Percentiles rank a stretch among this genome's conserved stretches.
phyloP scores from a whole-genome alignment of 2,797 vertebrate species.

The Rhabdomys pumilio region DNA sequence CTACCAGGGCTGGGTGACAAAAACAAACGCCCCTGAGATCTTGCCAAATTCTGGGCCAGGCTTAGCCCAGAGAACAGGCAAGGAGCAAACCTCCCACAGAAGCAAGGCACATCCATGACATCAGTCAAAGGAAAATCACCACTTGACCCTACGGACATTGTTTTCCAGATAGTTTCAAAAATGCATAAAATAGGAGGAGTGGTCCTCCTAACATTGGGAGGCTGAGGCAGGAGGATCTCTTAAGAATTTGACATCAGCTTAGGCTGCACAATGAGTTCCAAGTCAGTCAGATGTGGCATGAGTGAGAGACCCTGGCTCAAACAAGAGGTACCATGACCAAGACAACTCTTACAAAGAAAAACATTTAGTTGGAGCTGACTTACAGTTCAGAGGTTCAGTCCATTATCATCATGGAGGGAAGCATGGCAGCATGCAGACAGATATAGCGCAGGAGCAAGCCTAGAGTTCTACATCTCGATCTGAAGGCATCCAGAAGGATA shows the following conservation, averaged over 20 bases:
- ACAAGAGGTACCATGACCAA: not conserved
- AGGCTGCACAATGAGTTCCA: not conserved
- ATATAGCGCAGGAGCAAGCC: not conserved
- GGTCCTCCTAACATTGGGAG: not conserved
- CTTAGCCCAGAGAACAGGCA: slow-evolving; percentile 73
- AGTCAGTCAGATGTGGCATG: not conserved
- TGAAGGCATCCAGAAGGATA: not conserved
- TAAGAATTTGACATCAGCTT: not conserved
- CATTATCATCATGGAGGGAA: not conserved
- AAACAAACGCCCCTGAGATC: slow-evolving; percentile 76
- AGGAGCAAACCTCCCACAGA: slow-evolving; percentile 12
- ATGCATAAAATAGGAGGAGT: not conserved
- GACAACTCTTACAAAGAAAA: not conserved
- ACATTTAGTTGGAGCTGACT: not conserved
- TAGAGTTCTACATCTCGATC: not conserved
- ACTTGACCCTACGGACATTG: not conserved
- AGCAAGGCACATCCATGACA: not conserved
- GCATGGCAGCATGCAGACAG: not conserved
- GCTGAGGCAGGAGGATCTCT: slow-evolving; percentile 35
- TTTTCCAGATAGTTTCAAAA: slow-evolving; percentile 9
- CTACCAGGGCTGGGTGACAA: slow-evolving; percentile 81
- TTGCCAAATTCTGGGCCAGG: slow-evolving; percentile 79
- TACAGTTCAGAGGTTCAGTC: not conserved
- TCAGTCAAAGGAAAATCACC: slow-evolving; percentile 4
- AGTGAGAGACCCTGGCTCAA: not conserved